Conservation (phyloP, 2,797 vertebrate species). For the Psittacula echo region DNA sequence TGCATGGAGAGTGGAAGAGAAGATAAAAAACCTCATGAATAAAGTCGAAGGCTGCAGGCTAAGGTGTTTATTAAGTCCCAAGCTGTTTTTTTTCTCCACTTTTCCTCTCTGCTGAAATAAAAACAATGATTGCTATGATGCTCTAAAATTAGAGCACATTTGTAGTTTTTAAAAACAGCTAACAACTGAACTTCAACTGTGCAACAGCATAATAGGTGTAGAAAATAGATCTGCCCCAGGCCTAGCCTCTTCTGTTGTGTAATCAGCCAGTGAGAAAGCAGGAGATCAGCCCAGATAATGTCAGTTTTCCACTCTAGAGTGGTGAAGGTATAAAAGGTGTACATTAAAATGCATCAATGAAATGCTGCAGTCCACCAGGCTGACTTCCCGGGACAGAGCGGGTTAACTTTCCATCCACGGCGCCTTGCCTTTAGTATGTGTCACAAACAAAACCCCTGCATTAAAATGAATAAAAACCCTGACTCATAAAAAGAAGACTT, state of each 20-base stretch:
- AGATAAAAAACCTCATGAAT: conserved; percentile 83
- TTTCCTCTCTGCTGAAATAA: conserved; percentile 74
- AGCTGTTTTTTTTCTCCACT: conserved; percentile 76
- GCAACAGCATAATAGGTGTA: conserved; percentile 39
- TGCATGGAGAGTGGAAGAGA: conserved; percentile 66
- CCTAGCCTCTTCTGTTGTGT: conserved; percentile 47
- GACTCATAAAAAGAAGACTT: conserved; percentile 6
- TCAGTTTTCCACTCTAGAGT: conserved; percentile 44
- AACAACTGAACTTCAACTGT: conserved; percentile 50
- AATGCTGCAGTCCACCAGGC: conserved; percentile 5
- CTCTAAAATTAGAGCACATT: conserved; percentile 76
- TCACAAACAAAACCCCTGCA: not conserved
- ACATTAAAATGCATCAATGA: conserved; percentile 47
- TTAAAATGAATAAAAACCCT: conserved; percentile 39
- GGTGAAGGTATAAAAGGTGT: conserved; percentile 42
- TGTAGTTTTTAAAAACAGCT: conserved; percentile 70
- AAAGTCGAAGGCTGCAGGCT: conserved; percentile 79
- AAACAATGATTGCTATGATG: conserved; percentile 77
- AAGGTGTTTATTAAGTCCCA: conserved; percentile 83
- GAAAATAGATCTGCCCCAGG: conserved; percentile 62
- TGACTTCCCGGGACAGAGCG: not conserved
- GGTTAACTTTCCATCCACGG: not conserved
- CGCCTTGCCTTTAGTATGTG: not conserved
- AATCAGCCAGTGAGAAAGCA: conserved; percentile 50
- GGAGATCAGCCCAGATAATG: conserved; percentile 16